Percentiles rank a stretch among this genome's conserved stretches.
Conservation (phyloP, 2,797 vertebrate species). For the Helarctos malayanus region DNA sequence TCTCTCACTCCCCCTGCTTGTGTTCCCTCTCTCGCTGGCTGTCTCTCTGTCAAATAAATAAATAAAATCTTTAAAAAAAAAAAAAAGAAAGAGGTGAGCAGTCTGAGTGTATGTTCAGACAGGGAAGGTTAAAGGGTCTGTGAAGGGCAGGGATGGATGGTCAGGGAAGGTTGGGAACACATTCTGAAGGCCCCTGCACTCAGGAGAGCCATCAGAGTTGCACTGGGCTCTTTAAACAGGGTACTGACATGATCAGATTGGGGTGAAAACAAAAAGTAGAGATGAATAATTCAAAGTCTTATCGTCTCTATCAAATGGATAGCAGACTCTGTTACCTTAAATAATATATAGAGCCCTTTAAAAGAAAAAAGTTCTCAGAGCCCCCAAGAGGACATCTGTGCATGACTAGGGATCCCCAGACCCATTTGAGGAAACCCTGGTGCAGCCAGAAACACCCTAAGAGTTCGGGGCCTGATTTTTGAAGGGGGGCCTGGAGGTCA, state of each 20-base stretch:
- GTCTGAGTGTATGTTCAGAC: neutral
- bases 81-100: neutral
- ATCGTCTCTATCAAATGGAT: neutral
- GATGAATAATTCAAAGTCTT: constrained; percentile 61
- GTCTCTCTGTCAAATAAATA: no score
- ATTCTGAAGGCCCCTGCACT: neutral
- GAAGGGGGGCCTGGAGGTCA: neutral
- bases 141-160: neutral
- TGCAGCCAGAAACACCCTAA: neutral
- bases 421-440: neutral
- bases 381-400: neutral
- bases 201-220: neutral
- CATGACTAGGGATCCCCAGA: neutral
- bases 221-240: neutral
- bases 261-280: constrained; percentile 51
- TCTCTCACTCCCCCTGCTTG: no score
- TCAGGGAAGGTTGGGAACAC: neutral
- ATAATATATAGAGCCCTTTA: neutral
- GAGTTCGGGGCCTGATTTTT: neutral
- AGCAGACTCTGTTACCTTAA: constrained; percentile 34
- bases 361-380: neutral
- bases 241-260: neutral
- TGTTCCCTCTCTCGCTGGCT: no score
- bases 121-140: neutral
- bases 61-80: neutral